phyloP scores from a whole-genome alignment of 2,113 vertebrate genomes.

The Tretioscincus oriximinensis region DNA sequence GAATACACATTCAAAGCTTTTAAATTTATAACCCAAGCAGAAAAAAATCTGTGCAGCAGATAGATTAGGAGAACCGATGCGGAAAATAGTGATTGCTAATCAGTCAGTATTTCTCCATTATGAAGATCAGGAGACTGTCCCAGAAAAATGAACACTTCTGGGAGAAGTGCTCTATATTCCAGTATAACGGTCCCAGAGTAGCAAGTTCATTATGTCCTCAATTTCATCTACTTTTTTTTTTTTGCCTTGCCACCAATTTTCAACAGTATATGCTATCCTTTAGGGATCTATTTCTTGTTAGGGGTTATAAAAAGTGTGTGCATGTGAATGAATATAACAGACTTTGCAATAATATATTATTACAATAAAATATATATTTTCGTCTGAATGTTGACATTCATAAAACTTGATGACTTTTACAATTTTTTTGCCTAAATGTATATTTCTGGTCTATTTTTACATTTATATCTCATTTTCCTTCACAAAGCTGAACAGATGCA shows the following conservation, averaged over 20 bases:
- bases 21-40: not conserved
- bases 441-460: not conserved
- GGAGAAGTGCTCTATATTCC: not conserved
- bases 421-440: not conserved
- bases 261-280: not conserved
- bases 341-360: not conserved
- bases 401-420: not conserved
- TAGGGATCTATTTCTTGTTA: not conserved
- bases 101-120: conserved; percentile 14
- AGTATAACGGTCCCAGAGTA: not conserved
- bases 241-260: not conserved
- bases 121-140: conserved; percentile 1
- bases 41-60: not conserved
- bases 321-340: not conserved
- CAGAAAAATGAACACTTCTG: not conserved
- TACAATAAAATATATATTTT: not conserved
- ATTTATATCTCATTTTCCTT: not conserved
- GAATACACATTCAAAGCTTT: not conserved
- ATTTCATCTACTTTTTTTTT: not conserved
- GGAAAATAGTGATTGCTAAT: not conserved
- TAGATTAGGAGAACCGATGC: not conserved
- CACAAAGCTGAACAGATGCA: too few species aligned
- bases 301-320: not conserved
- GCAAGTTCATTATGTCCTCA: not conserved
- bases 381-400: not conserved